Percentiles rank a stretch among this genome's conserved stretches.
phyloP scores from a whole-genome alignment of 2,113 vertebrate genomes.

The Rhinolophus ferrumequinum region DNA sequence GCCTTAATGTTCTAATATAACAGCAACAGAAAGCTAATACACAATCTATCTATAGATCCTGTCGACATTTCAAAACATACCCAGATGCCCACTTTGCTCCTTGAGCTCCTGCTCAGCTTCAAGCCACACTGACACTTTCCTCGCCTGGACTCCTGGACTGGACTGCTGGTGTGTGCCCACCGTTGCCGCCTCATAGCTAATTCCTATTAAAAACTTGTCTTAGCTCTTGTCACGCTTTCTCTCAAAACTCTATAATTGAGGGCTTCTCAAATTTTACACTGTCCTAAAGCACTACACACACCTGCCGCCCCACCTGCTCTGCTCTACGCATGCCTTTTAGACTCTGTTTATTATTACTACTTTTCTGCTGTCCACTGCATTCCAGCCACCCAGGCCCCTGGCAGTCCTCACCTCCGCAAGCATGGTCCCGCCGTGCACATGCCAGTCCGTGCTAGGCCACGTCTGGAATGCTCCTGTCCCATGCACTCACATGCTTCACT shows the following conservation, averaged over 20 bases:
- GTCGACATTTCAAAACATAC: background rate
- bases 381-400: background rate
- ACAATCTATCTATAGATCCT: background rate
- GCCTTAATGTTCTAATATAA: background rate
- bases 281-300: background rate
- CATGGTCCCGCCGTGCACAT: accelerated
- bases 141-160: background rate
- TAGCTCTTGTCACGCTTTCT: background rate
- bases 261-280: background rate
- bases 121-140: background rate
- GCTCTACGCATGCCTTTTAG: too few species aligned
- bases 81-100: background rate
- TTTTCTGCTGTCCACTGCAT: background rate
- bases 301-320: background rate
- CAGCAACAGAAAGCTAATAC: background rate
- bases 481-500: background rate
- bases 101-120: background rate
- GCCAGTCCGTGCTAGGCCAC: background rate
- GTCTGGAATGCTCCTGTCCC: background rate
- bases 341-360: too few species aligned
- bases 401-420: background rate
- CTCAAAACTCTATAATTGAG: background rate
- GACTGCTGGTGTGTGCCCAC: background rate
- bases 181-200: background rate
- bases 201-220: background rate